A percentile compares a stretch with the other conserved stretches of the same genome.
Conservation (phyloP, 1,140 invertebrate genomes). For the Bilobella aurantiaca region DNA sequence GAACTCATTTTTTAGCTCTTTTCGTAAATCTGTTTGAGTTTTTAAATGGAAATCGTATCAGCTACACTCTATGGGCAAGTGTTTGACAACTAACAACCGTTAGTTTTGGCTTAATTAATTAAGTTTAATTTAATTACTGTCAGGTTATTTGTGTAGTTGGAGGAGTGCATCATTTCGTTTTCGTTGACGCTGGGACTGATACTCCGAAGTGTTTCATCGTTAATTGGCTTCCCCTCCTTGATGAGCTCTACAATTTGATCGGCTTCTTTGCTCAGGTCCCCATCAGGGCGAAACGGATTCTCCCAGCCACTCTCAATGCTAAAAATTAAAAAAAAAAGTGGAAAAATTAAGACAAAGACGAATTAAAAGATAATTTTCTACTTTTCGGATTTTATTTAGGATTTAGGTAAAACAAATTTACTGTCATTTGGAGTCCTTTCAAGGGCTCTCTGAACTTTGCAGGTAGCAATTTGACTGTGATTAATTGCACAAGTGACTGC, state of each 20-base stretch:
- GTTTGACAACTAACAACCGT: too few relatives aligned
- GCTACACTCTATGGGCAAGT: too few relatives aligned
- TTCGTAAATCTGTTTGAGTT: too few relatives aligned
- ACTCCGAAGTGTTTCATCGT: constrained; percentile 33
- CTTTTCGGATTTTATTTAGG: too few relatives aligned
- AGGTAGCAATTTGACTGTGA: too few relatives aligned
- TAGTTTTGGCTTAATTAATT: background rate
- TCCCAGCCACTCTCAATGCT: constrained; percentile 92
- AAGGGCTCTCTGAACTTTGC: too few relatives aligned
- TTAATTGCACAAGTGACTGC: too few relatives aligned
- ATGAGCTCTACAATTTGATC: constrained; percentile 91
- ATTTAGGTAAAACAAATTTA: too few relatives aligned
- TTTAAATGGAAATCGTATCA: too few relatives aligned
- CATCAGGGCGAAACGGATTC: constrained; percentile 92
- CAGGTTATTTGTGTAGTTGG: constrained; percentile 21
- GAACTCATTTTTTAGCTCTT: too few relatives aligned
- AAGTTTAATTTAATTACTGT: constrained; percentile 13
- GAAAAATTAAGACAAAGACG: background rate
- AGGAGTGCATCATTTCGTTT: constrained; percentile 20
- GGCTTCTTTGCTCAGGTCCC: constrained; percentile 84
- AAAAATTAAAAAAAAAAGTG: constrained; percentile 41
- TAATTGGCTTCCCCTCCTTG: constrained; percentile 76
- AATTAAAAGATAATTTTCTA: too few relatives aligned
- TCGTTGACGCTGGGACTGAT: constrained; percentile 36
- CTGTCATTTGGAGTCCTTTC: too few relatives aligned